phyloP scores from a whole-genome alignment of 2,797 vertebrate species.

The Sparus aurata region DNA sequence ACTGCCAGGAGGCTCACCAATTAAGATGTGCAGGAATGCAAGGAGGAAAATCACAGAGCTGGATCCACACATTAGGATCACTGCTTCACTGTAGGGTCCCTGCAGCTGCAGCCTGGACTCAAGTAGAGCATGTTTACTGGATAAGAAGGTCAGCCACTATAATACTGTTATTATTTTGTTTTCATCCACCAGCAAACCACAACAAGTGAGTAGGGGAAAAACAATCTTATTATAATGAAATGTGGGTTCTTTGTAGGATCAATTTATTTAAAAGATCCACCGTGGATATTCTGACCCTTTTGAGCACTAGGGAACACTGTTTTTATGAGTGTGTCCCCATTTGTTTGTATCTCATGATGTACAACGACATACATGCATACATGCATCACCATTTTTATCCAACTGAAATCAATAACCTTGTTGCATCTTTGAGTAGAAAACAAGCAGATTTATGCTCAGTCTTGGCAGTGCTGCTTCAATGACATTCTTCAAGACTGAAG shows the following conservation, averaged over 20 bases:
- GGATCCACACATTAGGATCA: constrained; percentile 51
- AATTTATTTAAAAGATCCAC: not conserved
- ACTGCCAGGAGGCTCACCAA: constrained; percentile 72
- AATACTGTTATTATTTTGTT: not conserved
- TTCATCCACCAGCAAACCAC: constrained; percentile 6
- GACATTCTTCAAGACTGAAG: constrained; percentile 33
- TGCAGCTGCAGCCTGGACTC: constrained; percentile 15
- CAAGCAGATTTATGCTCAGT: constrained; percentile 1
- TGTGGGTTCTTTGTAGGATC: not conserved
- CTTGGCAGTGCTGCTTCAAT: constrained; percentile 19
- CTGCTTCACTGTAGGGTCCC: constrained; percentile 38
- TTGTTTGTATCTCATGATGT: not conserved
- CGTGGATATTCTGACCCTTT: not conserved
- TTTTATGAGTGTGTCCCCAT: not conserved
- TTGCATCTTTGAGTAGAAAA: constrained; percentile 17
- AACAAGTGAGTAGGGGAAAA: not conserved
- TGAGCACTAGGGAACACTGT: not conserved
- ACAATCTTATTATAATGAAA: not conserved
- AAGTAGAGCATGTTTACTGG: not conserved
- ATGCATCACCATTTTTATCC: not conserved
- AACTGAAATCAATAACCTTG: constrained; percentile 11
- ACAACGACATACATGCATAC: not conserved
- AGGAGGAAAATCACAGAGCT: constrained; percentile 58
- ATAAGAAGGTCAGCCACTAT: not conserved
- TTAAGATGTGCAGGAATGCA: constrained; percentile 81